These are phyloP conservation scores for Stichodactyla helianthus DNA, from an alignment of 64 coral and sea anemone species.

Conservation along the genomic window DNA sequence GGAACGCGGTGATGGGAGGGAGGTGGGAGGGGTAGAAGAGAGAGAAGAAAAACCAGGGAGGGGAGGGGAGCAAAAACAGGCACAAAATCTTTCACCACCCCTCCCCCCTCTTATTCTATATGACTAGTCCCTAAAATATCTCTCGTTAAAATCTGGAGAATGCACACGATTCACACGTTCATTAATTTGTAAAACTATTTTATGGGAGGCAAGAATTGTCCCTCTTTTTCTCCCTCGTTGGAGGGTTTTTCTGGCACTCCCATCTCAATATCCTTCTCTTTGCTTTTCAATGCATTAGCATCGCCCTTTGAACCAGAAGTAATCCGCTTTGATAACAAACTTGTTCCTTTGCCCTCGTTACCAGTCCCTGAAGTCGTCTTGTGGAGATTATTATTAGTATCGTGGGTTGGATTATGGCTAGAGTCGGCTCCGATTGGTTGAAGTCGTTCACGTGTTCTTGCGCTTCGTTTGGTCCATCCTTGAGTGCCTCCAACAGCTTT, in stretches of 20 bases:
- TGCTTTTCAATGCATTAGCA: conserved; percentile 13
- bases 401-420: conserved; percentile 14
- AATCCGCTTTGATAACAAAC: conserved; percentile 29
- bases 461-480: conserved; percentile 53
- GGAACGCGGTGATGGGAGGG: too few relatives aligned
- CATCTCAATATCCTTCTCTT: conserved; percentile 29
- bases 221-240: conserved; percentile 20
- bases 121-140: not conserved
- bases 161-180: not conserved
- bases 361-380: conserved; percentile 11
- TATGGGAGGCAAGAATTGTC: conserved; percentile 47
- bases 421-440: conserved; percentile 60
- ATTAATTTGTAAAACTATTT: not conserved
- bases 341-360: not conserved
- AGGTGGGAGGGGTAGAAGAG: not conserved
- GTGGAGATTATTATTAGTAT: conserved; percentile 34
- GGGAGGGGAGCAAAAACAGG: not conserved
- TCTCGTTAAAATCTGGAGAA: not conserved
- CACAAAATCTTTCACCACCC: not conserved
- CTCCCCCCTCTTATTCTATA: not conserved
- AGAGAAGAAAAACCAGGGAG: not conserved
- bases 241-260: not conserved
- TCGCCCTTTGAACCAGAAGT: conserved; percentile 20
- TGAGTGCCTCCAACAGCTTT: conserved; percentile 14
- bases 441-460: conserved; percentile 61